Base-by-base conservation (phyloP, 2,797 vertebrate genomes). In the Gymnopithys bicolor region DNA sequence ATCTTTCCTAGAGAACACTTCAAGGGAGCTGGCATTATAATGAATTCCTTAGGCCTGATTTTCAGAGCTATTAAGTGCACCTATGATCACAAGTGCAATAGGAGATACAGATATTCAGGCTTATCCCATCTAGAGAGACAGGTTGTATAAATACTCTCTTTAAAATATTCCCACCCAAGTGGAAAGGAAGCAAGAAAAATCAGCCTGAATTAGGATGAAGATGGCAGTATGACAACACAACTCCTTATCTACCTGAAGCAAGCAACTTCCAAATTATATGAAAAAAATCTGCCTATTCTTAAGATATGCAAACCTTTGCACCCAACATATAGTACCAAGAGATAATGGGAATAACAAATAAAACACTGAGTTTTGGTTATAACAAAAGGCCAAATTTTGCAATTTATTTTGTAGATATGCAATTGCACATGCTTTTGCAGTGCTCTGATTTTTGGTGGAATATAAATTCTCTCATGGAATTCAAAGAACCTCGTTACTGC, bases 61-160 rank as follows among this genome's bases (percentile, higher is more conserved):
- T 95, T 92, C 94, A 91, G 87, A 90, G 77, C 84, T 93, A 93
- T 95, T 96, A 91, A 90, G 79, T 76, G 82, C 67, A 93, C 87
- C 71, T 77, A 69, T 93, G 84, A 94, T 94, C 92, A 88, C 59
- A 69, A 94, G 55, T 90, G 82, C 73, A 95, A 39, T 22, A 71
- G 87, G 76, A 92, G 92, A 92, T n/a, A 70, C 78, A 91, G 87
- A 92, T 78, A 94, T 45, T 75, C 73, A 76, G 55, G 35, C 30
- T 95, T 51, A 64, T 23, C 48, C 63, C 21, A 41, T 52, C 62
- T 69, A 63, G 79, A 92, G 18, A 93, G 92, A 79, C 91, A 87
- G 89, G 64, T 85, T 92, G 76, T 73, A 93, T 78, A 95, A 95
- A 96, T 91, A 91, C 68, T 55, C 58, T 37, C 3, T 77, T 91